Evolutionary conservation across 2,113 vertebrate species (phyloP).

Genomic region (Anhinga rufa): DNA sequence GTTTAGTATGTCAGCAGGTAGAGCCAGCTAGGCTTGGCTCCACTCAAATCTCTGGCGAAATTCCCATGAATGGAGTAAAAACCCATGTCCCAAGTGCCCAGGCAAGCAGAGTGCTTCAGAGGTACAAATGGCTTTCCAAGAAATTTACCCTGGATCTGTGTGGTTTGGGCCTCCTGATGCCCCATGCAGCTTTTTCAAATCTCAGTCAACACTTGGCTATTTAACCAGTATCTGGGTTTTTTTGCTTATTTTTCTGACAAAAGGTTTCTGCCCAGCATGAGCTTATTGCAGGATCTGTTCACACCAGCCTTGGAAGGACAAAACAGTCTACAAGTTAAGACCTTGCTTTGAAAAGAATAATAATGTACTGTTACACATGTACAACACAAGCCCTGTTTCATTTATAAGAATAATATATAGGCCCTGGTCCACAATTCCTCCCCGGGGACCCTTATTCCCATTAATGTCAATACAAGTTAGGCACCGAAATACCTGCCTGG

Average conservation of each 20-base stretch:
- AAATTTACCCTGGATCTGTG: background rate
- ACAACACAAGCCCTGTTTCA: background rate
- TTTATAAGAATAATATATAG: background rate
- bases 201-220: background rate
- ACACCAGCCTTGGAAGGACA: background rate
- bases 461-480: background rate
- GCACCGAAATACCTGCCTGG: constrained; percentile 10
- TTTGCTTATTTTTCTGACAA: background rate
- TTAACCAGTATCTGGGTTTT: background rate
- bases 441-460: background rate
- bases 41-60: background rate
- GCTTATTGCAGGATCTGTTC: background rate
- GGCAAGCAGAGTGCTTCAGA: background rate
- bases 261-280: background rate
- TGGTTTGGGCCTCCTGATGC: background rate
- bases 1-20: background rate
- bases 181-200: background rate
- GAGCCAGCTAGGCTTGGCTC: background rate
- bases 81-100: background rate
- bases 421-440: background rate
- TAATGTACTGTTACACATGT: background rate
- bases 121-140: background rate
- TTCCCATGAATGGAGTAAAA: background rate
- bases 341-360: background rate
- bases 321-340: background rate